These are phyloP conservation scores for Cetonia aurata DNA, from an alignment of 2,888 invertebrate species.

Conservation along the genomic window DNA sequence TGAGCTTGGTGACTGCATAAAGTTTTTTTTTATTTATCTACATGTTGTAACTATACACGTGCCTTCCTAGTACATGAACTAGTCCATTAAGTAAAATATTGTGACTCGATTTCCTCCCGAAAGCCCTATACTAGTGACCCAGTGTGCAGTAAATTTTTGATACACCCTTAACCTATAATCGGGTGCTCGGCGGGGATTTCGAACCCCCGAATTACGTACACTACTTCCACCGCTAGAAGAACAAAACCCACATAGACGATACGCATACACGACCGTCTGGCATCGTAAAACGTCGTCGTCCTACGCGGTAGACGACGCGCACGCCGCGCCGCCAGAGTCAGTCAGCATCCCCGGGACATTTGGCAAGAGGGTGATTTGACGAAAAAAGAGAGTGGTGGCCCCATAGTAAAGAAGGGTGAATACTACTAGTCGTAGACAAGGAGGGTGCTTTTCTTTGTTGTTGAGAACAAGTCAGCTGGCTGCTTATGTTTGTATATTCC, in stretches of 20 bases:
- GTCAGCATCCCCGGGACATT: conserved; percentile 44
- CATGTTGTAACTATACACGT: no score
- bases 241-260: conserved; percentile 43
- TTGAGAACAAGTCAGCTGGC: conserved; percentile 67
- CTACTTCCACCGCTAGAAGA: conserved; percentile 18
- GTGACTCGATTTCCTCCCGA: conserved; percentile 12
- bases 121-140: conserved; percentile 46
- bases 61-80: no score
- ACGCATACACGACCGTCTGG: conserved; percentile 17
- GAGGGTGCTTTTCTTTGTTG: conserved; percentile 65
- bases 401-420: conserved; percentile 56
- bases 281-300: conserved; percentile 8
- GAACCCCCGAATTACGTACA: conserved; percentile 35
- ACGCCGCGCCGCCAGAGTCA: conserved; percentile 44
- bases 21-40: no score
- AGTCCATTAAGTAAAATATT: conserved; percentile 5
- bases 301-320: conserved; percentile 9
- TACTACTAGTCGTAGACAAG: conserved; percentile 56
- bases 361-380: conserved; percentile 49
- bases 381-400: conserved; percentile 53
- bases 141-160: conserved; percentile 44
- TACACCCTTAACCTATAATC: conserved; percentile 45
- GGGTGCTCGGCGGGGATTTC: conserved; percentile 31
- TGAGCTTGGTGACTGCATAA: no score
- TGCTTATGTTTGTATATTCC: conserved; percentile 53